Base-by-base conservation (phyloP, 1,140 invertebrate genomes). In the Ptiloglossa arizonensis region DNA sequence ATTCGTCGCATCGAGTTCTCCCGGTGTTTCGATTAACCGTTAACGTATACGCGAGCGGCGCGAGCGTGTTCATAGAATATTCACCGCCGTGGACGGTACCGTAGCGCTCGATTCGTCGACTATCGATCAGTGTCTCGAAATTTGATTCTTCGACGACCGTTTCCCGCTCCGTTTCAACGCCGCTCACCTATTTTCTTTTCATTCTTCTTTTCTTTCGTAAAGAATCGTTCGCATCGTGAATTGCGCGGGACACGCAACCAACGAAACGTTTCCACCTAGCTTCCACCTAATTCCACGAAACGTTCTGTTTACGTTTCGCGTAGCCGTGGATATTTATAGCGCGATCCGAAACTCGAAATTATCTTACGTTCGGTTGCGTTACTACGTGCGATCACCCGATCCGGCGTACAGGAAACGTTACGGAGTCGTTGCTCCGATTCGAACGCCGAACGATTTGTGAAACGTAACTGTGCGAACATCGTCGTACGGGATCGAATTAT, bases 401-500 rank as follows among this genome's bases (percentile, higher is more conserved):
- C 29, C 13, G 27, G 19, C 22, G 32, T 52, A 41, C 19, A n/a
- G 50, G n/a, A 9, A 24, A 54, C 50, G 9, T 5, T 24, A 17
- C 15, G 1, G 19, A 3, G 29, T 38, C 29, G n/a, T 59, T 22
- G 22, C 17, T 19, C 19, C n/a, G n/a, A 59, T 60, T 46, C 24
- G 38, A 41, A 50, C 19, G 41, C 15, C 11, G n/a, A 48, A n/a
- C 13, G 44, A 72, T 44, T 66, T 64, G 59, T 17, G 35, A 24
- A 41, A 54, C 15, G 13, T 27, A 24, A 35, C 27, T 48, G 29
- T 35, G 52, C 19, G 63, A 60, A 50, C 24, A 22, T 24, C 17
- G 32, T 76, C 48, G 22, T n/a, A n/a, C 19, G 64, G 11, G 32
- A 69, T 69, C 35, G 54, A 48, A 60, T 76, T 76, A 76, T 48